A percentile compares a stretch with the other conserved stretches of the same genome.
Conservation (phyloP, 2,888 invertebrate genomes). For the Nebria brevicollis region DNA sequence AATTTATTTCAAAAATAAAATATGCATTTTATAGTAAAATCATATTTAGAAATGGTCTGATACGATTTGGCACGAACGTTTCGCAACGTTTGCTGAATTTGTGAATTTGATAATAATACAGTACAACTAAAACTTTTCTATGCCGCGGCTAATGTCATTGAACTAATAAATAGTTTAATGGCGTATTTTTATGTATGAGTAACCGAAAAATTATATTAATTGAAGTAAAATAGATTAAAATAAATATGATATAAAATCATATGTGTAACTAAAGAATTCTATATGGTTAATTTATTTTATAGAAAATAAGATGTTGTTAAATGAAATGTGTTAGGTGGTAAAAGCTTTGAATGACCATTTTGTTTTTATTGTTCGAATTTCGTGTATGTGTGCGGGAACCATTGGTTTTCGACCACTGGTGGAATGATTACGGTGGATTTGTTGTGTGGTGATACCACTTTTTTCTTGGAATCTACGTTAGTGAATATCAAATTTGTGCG, state of each 20-base stretch:
- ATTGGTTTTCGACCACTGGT: neutral
- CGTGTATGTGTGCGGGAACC: neutral
- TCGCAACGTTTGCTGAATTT: neutral
- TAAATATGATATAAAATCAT: too few species aligned
- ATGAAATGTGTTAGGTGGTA: neutral
- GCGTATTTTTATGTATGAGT: too few species aligned
- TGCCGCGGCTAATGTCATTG: neutral
- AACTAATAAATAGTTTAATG: neutral
- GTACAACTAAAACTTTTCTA: neutral
- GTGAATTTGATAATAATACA: neutral
- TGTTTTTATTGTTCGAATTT: neutral
- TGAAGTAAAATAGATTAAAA: too few species aligned
- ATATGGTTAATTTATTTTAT: too few species aligned
- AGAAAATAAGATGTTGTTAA: too few species aligned
- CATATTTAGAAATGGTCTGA: neutral
- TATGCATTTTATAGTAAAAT: too few species aligned
- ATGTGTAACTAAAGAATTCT: too few species aligned
- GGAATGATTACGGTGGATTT: neutral
- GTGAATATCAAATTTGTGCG: constrained; percentile 22
- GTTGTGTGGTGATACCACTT: constrained; percentile 1
- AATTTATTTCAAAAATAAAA: too few species aligned
- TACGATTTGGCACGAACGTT: neutral
- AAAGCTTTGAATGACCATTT: neutral
- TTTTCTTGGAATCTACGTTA: neutral
- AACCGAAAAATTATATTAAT: too few species aligned